Evolutionary conservation across 2,888 invertebrate species (phyloP).

Genomic region (Luperina nickerlii): DNA sequence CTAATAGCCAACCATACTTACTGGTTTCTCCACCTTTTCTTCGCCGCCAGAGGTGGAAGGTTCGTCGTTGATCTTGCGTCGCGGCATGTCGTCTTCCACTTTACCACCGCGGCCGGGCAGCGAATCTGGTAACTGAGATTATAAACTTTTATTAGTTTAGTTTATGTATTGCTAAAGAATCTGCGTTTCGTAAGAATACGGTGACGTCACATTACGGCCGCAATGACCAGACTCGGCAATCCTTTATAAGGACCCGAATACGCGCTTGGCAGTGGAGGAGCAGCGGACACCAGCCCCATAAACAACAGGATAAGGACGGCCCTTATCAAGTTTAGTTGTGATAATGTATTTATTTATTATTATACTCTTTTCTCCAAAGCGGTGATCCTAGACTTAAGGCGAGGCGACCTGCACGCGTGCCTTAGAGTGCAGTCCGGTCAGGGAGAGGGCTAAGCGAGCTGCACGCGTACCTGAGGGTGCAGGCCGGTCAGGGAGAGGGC

Average conservation of each 20-base stretch:
- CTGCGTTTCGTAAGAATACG: not conserved
- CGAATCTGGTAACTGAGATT: constrained; percentile 79
- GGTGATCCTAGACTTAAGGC: no score
- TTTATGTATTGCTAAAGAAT: not conserved
- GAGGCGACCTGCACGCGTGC: no score
- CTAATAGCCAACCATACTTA: constrained; percentile 50
- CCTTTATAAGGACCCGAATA: not conserved
- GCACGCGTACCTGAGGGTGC: no score
- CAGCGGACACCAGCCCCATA: not conserved
- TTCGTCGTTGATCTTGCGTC: constrained; percentile 65
- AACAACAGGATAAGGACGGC: not conserved
- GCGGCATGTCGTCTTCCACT: constrained; percentile 74
- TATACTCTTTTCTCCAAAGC: not conserved
- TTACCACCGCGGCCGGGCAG: constrained; percentile 83
- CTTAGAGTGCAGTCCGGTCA: no score
- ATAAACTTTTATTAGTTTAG: not conserved
- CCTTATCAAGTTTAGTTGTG: not conserved
- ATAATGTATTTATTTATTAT: not conserved
- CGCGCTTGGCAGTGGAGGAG: not conserved
- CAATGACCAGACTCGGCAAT: not conserved
- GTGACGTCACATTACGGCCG: not conserved
- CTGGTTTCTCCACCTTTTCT: constrained; percentile 70
- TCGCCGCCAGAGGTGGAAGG: constrained; percentile 70
- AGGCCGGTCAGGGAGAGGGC: no score
- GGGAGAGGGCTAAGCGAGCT: no score